A percentile compares a stretch with the other conserved stretches of the same genome.
phyloP scores from a whole-genome alignment of 2,113 vertebrate genomes.

The Cisticola juncidis region DNA sequence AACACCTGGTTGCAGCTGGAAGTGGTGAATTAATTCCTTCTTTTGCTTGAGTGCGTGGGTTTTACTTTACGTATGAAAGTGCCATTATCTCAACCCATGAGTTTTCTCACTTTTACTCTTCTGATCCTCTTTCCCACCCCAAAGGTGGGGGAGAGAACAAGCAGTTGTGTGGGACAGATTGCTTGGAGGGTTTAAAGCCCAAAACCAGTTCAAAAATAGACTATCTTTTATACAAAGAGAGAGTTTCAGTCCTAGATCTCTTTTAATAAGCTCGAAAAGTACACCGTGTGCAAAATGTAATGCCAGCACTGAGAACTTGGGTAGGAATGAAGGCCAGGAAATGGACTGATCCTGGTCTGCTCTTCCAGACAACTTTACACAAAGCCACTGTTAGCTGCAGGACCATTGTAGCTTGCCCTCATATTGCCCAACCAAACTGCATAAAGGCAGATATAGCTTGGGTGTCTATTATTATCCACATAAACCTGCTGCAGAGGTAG shows the following conservation, averaged over 20 bases:
- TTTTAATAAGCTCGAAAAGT: neutral
- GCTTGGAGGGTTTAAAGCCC: neutral
- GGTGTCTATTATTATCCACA: neutral
- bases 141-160: neutral
- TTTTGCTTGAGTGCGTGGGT: neutral
- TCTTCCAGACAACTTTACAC: rapidly evolving
- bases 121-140: neutral
- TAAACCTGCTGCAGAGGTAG: neutral
- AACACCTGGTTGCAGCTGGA: neutral
- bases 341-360: neutral
- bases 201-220: neutral
- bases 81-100: neutral
- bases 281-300: neutral
- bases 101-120: neutral
- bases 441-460: neutral
- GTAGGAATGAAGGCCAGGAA: neutral
- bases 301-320: neutral
- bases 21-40: neutral
- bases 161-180: neutral
- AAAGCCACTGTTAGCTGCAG: neutral
- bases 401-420: neutral
- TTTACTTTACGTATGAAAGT: neutral
- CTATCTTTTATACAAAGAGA: neutral
- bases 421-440: neutral
- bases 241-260: neutral